Evolutionary conservation across 2,888 invertebrate species (phyloP), one percentile per base, ranked within the genome.

Genomic region (Deilephila porcellus): DNA sequence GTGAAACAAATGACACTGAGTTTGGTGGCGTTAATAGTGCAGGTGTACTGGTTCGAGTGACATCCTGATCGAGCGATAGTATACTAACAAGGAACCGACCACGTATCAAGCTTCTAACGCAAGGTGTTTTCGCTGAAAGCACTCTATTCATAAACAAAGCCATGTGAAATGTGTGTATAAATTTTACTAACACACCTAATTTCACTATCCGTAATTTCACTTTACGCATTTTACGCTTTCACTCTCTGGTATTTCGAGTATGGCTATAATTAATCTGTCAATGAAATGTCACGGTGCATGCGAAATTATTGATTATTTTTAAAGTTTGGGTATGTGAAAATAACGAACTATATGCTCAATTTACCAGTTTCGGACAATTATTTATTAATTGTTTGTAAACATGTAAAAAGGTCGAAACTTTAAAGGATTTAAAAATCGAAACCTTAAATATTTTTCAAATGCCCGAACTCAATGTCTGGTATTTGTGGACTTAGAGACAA

Each of bases 61-160:
- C 63, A 71, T 56, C 71, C 45, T 29, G 52, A 67, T 73, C 56
- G 59, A 56, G 1, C 56, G 64, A 64, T 72, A 72, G 37, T 19
- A 71, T 25, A 60, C 34, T n/a, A 62, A 64, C n/a, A 34, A 52
- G 32, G 52, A 32, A 19, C 59, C 53, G 17, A 52, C 20, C 32
- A 56, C 11, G 45, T 45, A 45, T 0, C 53, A 34, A 53, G n/a
- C n/a, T 63, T 72, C n/a, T 56, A 53, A 11, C 53, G 62, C 72
- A 72, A 64, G 56, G 72, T 72, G 72, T 56, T 56, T 72, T 34
- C 34, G 37, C 56, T 32, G 4, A 63, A 64, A 53, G 14, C 52
- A 14, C 32, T 19, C 29, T 56, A 62, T 45, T 45, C 5, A 71
- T 71, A 71, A 71, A 62, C n/a, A 72, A 45, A 56, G 56, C 53